These are phyloP conservation scores for Lethocerus indicus DNA, from an alignment of 1,140 invertebrate genomes.

Conservation along the genomic window DNA sequence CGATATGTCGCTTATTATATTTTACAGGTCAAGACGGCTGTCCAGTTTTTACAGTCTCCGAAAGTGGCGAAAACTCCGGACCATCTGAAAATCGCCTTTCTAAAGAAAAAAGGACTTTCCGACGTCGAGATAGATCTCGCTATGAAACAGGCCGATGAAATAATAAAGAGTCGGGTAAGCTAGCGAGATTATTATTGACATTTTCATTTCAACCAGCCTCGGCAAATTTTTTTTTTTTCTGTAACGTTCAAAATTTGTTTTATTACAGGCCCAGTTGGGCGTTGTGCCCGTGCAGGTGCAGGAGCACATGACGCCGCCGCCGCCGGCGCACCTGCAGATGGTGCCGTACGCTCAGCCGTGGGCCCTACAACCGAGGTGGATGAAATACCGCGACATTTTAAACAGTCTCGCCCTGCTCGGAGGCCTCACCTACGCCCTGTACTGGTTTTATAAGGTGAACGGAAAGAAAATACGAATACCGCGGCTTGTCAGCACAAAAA, in stretches of 20 bases:
- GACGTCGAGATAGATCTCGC: constrained; percentile 12
- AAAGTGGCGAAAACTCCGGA: constrained; percentile 5
- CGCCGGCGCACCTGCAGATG: no score
- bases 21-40: constrained; percentile 10
- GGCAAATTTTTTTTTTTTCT: no score
- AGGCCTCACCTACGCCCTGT: constrained; percentile 8
- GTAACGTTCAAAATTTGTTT: no score
- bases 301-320: no score
- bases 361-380: background rate
- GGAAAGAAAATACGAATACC: no score
- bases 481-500: no score
- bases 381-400: constrained; percentile 7
- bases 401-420: constrained; percentile 7
- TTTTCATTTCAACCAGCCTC: no score
- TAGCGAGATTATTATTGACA: no score
- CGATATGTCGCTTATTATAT: no score
- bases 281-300: no score
- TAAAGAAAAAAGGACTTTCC: constrained; percentile 14
- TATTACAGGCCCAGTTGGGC: no score
- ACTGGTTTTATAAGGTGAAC: constrained; percentile 13
- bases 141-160: constrained; percentile 6
- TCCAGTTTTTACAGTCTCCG: constrained; percentile 7
- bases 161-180: constrained; percentile 4
- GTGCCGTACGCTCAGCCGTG: background rate
- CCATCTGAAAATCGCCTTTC: constrained; percentile 9